phyloP scores from a whole-genome alignment of 1,140 invertebrate genomes.

The Pachypsylla venusta region DNA sequence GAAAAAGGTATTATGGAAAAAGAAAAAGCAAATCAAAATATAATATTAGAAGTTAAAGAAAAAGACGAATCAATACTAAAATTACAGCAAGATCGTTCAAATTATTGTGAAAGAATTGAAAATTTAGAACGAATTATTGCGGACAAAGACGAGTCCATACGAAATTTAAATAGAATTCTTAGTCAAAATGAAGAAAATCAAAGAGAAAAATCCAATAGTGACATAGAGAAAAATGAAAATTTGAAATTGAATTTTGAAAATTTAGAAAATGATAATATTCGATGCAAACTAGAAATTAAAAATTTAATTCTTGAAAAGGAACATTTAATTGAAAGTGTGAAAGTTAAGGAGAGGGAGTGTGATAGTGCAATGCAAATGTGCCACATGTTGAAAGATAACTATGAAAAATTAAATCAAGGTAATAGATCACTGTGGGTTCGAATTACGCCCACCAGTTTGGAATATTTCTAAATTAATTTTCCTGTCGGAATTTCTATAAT shows the following conservation, averaged over 20 bases:
- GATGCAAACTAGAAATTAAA: not conserved
- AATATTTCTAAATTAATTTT: too few species aligned
- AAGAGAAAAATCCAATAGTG: not conserved
- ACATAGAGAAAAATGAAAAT: not conserved
- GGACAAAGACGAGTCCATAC: not conserved
- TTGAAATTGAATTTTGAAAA: constrained; percentile 1
- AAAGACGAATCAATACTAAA: too few species aligned
- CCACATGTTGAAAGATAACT: not conserved
- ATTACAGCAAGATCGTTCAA: too few species aligned
- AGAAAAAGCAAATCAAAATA: too few species aligned
- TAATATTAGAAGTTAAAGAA: too few species aligned
- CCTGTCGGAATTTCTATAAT: too few species aligned
- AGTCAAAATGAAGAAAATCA: not conserved
- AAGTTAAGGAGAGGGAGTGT: not conserved
- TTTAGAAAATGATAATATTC: not conserved
- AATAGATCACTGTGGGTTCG: too few species aligned
- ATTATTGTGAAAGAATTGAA: too few species aligned
- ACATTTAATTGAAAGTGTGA: not conserved
- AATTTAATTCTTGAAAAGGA: not conserved
- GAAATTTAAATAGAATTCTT: not conserved
- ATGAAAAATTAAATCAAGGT: not conserved
- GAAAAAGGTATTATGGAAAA: too few species aligned
- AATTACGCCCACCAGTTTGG: too few species aligned
- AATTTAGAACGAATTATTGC: too few species aligned
- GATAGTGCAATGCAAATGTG: not conserved